These are phyloP conservation scores for Melangyna quadrimaculata DNA, from an alignment of 2,888 invertebrate species.

Conservation along the genomic window DNA sequence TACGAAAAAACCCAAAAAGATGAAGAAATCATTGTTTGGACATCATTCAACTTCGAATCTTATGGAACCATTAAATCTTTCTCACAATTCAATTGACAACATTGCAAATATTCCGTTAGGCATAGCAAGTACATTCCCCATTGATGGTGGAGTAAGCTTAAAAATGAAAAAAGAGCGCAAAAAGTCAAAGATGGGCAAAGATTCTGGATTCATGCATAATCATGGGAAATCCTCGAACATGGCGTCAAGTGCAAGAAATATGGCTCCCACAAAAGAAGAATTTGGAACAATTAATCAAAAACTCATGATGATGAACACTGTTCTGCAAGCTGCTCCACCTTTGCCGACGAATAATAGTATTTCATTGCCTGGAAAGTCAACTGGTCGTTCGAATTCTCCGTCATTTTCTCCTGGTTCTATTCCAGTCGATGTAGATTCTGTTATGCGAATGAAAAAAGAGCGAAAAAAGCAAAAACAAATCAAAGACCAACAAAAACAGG, in stretches of 20 bases:
- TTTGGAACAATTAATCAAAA: constrained; percentile 78
- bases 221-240: constrained; percentile 17
- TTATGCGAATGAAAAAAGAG: constrained; percentile 28
- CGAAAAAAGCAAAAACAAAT: constrained; percentile 46
- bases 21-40: constrained; percentile 63
- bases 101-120: constrained; percentile 65
- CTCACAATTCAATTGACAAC: constrained; percentile 59
- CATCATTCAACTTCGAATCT: constrained; percentile 41
- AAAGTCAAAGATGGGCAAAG: constrained; percentile 73
- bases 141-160: constrained; percentile 44
- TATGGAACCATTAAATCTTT: constrained; percentile 71
- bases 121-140: constrained; percentile 65
- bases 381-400: constrained; percentile 12
- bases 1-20: constrained; percentile 73
- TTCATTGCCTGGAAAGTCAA: background rate
- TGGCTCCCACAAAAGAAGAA: constrained; percentile 74
- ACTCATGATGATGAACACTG: constrained; percentile 81
- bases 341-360: constrained; percentile 62
- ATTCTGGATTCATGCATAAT: constrained; percentile 33
- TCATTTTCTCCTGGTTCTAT: constrained; percentile 16
- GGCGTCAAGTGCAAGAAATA: constrained; percentile 14
- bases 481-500: constrained; percentile 28
- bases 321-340: constrained; percentile 75
- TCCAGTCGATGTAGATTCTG: constrained; percentile 11
- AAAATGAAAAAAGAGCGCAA: constrained; percentile 76